A percentile compares a stretch with the other conserved stretches of the same genome.
These are phyloP conservation scores for Pocillopora damicornis DNA, from an alignment of 64 coral and sea anemone genomes.

Conservation along the genomic window DNA sequence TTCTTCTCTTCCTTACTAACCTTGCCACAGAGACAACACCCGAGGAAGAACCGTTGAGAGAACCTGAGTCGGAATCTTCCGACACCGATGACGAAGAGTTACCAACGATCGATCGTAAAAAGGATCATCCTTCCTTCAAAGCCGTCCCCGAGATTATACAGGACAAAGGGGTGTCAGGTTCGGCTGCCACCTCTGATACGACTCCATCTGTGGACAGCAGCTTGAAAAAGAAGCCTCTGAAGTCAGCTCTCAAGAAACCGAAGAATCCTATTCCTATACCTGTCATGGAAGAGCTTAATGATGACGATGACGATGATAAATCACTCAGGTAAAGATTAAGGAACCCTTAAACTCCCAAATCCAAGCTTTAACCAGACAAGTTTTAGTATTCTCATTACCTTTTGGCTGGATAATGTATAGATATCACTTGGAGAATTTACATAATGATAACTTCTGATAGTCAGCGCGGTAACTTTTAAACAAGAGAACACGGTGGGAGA, in stretches of 20 bases:
- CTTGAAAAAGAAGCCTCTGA: constrained; percentile 75
- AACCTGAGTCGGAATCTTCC: constrained; percentile 62
- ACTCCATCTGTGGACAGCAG: constrained; percentile 52
- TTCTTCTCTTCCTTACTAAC: background rate
- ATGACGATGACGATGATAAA: background rate
- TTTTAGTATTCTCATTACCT: no score
- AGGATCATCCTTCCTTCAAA: constrained; percentile 31
- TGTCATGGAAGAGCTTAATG: constrained; percentile 24
- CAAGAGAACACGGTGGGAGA: no score
- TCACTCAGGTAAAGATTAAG: background rate
- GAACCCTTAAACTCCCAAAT: no score
- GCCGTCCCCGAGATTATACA: constrained; percentile 52
- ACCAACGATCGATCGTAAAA: constrained; percentile 24
- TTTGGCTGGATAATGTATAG: no score
- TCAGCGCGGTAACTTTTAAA: no score
- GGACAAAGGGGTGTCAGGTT: constrained; percentile 71
- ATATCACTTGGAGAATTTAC: no score
- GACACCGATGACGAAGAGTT: constrained; percentile 78
- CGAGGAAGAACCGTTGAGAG: constrained; percentile 67
- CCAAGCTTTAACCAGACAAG: no score
- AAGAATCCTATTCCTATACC: constrained; percentile 50
- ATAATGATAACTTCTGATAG: no score
- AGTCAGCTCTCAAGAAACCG: constrained; percentile 86
- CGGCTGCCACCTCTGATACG: constrained; percentile 53
- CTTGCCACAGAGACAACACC: constrained; percentile 73